A percentile compares a stretch with the other conserved stretches of the same genome.
These are phyloP conservation scores for Manacus vitellinus DNA, from an alignment of 2,113 vertebrate species.

Conservation along the genomic window DNA sequence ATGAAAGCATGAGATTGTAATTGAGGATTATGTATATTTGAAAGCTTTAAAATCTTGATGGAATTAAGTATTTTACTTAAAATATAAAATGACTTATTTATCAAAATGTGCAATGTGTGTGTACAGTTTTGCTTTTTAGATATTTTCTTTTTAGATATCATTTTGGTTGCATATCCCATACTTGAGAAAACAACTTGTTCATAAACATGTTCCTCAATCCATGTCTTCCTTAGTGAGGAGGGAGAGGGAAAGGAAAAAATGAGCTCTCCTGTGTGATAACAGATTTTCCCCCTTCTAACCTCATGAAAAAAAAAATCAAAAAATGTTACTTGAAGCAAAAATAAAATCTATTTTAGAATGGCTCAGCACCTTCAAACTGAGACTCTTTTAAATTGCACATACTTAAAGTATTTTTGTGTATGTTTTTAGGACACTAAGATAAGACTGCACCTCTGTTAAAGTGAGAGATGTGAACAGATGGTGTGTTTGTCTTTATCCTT, in stretches of 20 bases:
- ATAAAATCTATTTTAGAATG: not conserved
- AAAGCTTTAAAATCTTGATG: conserved; percentile 2
- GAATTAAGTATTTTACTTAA: not conserved
- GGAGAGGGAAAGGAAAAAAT: not conserved
- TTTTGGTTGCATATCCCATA: not conserved
- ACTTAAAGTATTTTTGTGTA: not conserved
- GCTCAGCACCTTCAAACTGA: not conserved
- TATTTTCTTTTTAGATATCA: not conserved
- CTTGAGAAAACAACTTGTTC: not conserved
- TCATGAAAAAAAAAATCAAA: not conserved
- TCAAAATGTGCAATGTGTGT: not conserved
- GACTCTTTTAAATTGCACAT: not conserved
- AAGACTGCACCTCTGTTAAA: conserved; percentile 26
- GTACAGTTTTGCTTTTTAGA: not conserved
- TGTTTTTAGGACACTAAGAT: not conserved
- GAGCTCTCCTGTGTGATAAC: not conserved
- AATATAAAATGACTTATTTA: not conserved
- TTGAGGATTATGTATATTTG: not conserved
- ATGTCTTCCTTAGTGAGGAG: not conserved
- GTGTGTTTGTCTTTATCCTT: conserved; percentile 67
- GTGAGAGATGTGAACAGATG: conserved; percentile 70
- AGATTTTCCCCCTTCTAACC: not conserved
- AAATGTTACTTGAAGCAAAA: not conserved
- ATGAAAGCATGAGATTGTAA: not conserved
- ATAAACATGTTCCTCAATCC: not conserved